These are phyloP conservation scores for Acleris holmiana DNA, from an alignment of 2,888 invertebrate species.

Conservation along the genomic window DNA sequence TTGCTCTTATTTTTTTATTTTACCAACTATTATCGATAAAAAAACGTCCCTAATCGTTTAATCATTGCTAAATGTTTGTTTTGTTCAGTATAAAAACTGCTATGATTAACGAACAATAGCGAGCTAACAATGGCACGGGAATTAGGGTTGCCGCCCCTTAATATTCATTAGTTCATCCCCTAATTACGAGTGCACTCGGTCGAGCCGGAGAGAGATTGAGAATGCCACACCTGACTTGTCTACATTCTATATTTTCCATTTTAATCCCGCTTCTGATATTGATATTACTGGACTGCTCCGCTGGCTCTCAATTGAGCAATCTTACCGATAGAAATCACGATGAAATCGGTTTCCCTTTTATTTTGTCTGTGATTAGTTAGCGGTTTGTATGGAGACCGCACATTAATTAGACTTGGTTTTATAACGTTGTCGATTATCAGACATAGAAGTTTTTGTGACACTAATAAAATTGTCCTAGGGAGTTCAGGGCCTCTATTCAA, in stretches of 20 bases:
- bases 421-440: too few relatives aligned
- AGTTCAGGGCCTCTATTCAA: too few relatives aligned
- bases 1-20: too few relatives aligned
- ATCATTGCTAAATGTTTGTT: slow-evolving; percentile 45
- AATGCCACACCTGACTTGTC: slow-evolving; percentile 74
- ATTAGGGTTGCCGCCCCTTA: slow-evolving; percentile 72
- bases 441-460: too few relatives aligned
- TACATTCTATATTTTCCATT: slow-evolving; percentile 60
- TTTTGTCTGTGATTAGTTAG: slow-evolving; percentile 36
- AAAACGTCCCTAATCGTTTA: slow-evolving; percentile 24
- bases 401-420: slow-evolving; percentile 7
- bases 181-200: slow-evolving; percentile 73
- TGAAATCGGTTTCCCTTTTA: slow-evolving; percentile 50
- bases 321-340: slow-evolving; percentile 51
- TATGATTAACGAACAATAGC: slow-evolving; percentile 67
- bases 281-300: slow-evolving; percentile 66
- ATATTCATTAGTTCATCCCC: slow-evolving; percentile 78
- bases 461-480: too few relatives aligned
- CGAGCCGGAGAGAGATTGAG: slow-evolving; percentile 57
- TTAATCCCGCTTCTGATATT: slow-evolving; percentile 68
- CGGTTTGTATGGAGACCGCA: neutral
- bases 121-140: slow-evolving; percentile 49
- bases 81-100: slow-evolving; percentile 64
- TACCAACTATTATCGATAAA: neutral
- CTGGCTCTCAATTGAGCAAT: slow-evolving; percentile 62